These are phyloP conservation scores for Trichogramma evanescens DNA, from an alignment of 2,888 invertebrate species.

Conservation along the genomic window DNA sequence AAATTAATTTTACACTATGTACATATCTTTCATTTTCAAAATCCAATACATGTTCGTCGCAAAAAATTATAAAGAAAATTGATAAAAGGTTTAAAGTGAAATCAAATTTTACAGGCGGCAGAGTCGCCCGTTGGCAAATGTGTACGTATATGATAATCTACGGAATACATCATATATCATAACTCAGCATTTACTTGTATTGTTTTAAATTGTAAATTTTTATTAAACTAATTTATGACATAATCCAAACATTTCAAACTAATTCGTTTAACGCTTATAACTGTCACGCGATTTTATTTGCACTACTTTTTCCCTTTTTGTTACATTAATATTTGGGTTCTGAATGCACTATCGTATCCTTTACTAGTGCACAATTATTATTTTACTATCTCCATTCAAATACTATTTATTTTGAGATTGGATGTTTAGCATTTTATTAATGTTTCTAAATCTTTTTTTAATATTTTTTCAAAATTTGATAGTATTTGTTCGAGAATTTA, in stretches of 20 bases:
- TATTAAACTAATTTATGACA: slow-evolving; percentile 16
- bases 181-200: slow-evolving; percentile 12
- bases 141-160: slow-evolving; percentile 50
- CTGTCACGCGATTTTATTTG: slow-evolving; percentile 21
- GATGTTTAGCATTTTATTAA: too few species aligned
- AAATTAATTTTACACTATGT: slow-evolving; percentile 5
- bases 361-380: too few species aligned
- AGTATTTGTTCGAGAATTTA: too few species aligned
- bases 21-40: slow-evolving; percentile 1
- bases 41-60: background rate
- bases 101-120: slow-evolving; percentile 46
- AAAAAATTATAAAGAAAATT: slow-evolving; percentile 1
- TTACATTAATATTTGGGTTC: background rate
- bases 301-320: slow-evolving; percentile 20
- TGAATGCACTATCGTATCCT: too few species aligned
- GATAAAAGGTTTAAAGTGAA: slow-evolving; percentile 25
- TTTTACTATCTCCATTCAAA: too few species aligned
- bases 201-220: slow-evolving; percentile 12
- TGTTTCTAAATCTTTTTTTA: too few species aligned
- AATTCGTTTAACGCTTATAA: slow-evolving; percentile 18
- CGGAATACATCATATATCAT: slow-evolving; percentile 12
- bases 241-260: slow-evolving; percentile 23
- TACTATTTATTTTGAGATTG: too few species aligned
- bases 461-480: too few species aligned
- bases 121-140: slow-evolving; percentile 53